Evolutionary conservation across 2,888 invertebrate genomes (phyloP).

Genomic region (Diloba caeruleocephala): DNA sequence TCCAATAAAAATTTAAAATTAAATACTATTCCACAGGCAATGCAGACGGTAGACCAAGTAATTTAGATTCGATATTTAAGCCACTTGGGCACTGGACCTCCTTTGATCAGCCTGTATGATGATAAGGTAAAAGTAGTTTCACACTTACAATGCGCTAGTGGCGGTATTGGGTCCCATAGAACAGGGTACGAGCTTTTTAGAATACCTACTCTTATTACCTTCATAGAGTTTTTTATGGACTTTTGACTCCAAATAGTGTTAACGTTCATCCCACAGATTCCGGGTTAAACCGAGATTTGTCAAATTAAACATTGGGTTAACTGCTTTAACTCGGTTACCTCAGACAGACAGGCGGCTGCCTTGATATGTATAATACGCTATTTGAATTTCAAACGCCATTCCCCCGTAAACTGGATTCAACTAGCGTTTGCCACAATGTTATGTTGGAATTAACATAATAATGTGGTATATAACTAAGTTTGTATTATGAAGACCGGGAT

Average conservation of each 20-base stretch:
- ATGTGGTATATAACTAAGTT: conserved; percentile 40
- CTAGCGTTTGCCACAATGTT: conserved; percentile 54
- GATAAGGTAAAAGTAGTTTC: too few species aligned
- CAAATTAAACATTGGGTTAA: conserved; percentile 67
- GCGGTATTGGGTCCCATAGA: too few species aligned
- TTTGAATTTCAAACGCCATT: conserved; percentile 69
- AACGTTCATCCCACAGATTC: conserved; percentile 20
- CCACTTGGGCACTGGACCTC: too few species aligned
- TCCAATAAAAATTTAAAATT: too few species aligned
- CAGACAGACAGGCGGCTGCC: conserved; percentile 63
- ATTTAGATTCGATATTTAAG: too few species aligned
- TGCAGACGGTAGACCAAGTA: too few species aligned
- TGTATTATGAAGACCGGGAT: conserved; percentile 33
- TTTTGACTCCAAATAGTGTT: conserved; percentile 23
- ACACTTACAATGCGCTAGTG: too few species aligned
- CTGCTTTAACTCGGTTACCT: conserved; percentile 65
- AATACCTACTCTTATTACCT: too few species aligned
- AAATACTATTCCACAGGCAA: too few species aligned
- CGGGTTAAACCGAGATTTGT: conserved; percentile 62
- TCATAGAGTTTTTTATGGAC: too few species aligned
- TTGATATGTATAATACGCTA: conserved; percentile 66
- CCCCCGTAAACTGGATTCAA: conserved; percentile 53
- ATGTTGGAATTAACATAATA: conserved; percentile 54
- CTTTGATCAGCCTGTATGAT: too few species aligned
- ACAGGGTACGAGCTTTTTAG: too few species aligned